Base-by-base conservation (phyloP, 2,888 invertebrate species). In the Amblyteles armatorius region DNA sequence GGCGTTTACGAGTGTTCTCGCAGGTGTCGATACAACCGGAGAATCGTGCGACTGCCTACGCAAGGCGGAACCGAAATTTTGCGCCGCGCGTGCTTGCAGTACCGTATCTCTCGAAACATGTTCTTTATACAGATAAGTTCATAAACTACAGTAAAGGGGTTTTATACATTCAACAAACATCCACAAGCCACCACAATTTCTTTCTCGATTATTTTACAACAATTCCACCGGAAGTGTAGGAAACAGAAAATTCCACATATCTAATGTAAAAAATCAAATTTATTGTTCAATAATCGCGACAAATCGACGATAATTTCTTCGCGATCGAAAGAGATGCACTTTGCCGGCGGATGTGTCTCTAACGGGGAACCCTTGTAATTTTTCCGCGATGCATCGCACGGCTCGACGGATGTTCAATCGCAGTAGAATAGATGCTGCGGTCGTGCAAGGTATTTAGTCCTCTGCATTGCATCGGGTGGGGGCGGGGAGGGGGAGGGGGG, bases 391-490 rank as follows among this genome's bases (percentile, higher is more conserved):
- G 60, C 55, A 71, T 77, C 72, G 67, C 76, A 48, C 29, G 57
- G 79, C 52, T 68, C 50, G 26, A 26, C 69, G 13, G 52, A 44
- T 16, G 50, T 48, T 77, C 65, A 55, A 52, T 16, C 57, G 40
- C 19, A 79, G 52, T 80, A 77, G 79, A 77, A 72, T 44, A 19
- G 50, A 80, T 29, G 76, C 36, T 50, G 13, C 33, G 72, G 9
- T 72, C 44, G 48, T n/a, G 57, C 55, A 76, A 26, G 57, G 50
- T 52, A 72, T 74, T 44, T 76, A 67, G 79, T 72, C 65, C 55
- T 52, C 50, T 26, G 22, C 52, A 67, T 48, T 16, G 44, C 44
- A 48, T 48, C 16, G 13, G 44, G 4, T 3, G 13, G 16, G 9
- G n/a, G 50, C 44, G 44, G 44, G 44, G 16, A 4, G 16, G n/a